These are phyloP conservation scores for Phrynocephalus versicolor DNA, from an alignment of 2,113 vertebrate genomes.

Conservation along the genomic window DNA sequence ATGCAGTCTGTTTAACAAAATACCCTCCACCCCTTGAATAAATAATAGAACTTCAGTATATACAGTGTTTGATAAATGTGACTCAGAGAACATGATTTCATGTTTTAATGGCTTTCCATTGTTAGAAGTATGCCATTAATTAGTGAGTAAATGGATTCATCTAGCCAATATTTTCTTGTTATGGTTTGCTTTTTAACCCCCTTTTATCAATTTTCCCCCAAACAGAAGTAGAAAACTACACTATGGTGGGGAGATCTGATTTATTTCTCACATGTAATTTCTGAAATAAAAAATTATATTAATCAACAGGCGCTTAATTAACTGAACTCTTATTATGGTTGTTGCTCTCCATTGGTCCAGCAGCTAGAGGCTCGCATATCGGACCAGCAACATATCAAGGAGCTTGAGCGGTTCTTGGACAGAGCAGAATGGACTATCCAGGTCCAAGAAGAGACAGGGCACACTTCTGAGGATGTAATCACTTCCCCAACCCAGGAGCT, in stretches of 20 bases:
- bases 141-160: constrained; percentile 68
- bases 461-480: too few relatives aligned
- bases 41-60: constrained; percentile 70
- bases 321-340: not conserved
- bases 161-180: constrained; percentile 58
- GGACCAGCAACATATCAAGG: too few relatives aligned
- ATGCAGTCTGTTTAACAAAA: constrained; percentile 64
- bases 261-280: constrained; percentile 37
- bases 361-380: too few relatives aligned
- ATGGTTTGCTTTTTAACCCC: constrained; percentile 54
- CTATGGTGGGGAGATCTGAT: not conserved
- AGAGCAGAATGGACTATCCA: too few relatives aligned
- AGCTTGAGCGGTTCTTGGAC: too few relatives aligned
- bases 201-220: constrained; percentile 31
- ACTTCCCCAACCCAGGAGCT: too few relatives aligned
- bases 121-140: constrained; percentile 73
- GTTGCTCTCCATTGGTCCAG: not conserved
- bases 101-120: constrained; percentile 78
- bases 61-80: constrained; percentile 75
- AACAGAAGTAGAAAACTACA: constrained; percentile 22
- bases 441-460: too few relatives aligned
- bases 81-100: constrained; percentile 71
- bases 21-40: constrained; percentile 41
- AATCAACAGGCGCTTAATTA: not conserved
- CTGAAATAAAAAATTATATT: constrained; percentile 34